A percentile compares a stretch with the other conserved stretches of the same genome.
These are phyloP conservation scores for Haliclystus octoradiatus DNA, from an alignment of 30 jellyfish, hydroid and myxozoan genomes.

Conservation along the genomic window DNA sequence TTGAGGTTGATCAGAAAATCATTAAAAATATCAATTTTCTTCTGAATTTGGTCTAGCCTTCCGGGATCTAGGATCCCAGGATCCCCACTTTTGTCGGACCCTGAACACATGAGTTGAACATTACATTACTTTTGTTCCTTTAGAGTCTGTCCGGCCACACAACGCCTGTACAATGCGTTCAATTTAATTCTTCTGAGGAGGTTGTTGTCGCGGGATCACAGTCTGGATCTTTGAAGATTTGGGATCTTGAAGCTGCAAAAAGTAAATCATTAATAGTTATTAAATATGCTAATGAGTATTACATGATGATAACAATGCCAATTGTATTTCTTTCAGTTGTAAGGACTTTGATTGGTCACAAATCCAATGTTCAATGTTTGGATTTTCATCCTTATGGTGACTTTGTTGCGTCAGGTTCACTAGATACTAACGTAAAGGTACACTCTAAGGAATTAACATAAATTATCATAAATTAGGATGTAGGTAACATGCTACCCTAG, in stretches of 20 bases:
- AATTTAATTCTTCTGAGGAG: constrained; percentile 79
- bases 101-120: too few relatives aligned
- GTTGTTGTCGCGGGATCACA: constrained; percentile 96
- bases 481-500: too few relatives aligned
- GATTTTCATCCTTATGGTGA: constrained; percentile 99
- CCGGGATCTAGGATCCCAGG: too few relatives aligned
- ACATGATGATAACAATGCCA: neutral
- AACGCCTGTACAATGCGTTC: constrained; percentile 89
- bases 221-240: constrained; percentile 84
- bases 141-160: constrained; percentile 99
- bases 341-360: constrained; percentile 92
- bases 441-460: too few relatives aligned
- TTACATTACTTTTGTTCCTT: too few relatives aligned
- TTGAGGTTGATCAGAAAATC: too few relatives aligned
- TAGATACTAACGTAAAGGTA: constrained; percentile 91
- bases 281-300: neutral
- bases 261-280: constrained; percentile 15
- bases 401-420: constrained; percentile 96
- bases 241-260: constrained; percentile 98
- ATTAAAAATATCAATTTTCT: too few relatives aligned
- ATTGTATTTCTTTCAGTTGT: constrained; percentile 42
- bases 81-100: too few relatives aligned
- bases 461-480: too few relatives aligned
- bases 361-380: constrained; percentile 70
- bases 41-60: too few relatives aligned